Percentiles rank a stretch among this genome's conserved stretches.
Evolutionary conservation across 2,797 vertebrate species (phyloP).

Genomic region (Remorina albescens): DNA sequence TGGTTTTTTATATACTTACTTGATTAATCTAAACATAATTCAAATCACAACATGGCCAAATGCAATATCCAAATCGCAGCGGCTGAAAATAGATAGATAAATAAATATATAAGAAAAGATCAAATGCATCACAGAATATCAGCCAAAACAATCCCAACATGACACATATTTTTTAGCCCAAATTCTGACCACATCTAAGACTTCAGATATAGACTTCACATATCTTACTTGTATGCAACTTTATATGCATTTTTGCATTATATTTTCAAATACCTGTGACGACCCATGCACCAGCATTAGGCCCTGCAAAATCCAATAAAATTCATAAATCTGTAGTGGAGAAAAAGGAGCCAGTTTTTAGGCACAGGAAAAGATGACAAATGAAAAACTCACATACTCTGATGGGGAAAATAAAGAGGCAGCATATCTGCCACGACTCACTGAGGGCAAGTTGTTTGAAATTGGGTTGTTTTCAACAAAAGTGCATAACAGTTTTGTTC

Average conservation of each 20-base stretch:
- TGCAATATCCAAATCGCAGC: no score
- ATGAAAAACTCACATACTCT: constrained; percentile 13
- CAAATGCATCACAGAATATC: no score
- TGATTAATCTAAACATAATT: no score
- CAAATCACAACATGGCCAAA: no score
- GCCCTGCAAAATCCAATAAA: constrained; percentile 8
- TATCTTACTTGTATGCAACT: no score
- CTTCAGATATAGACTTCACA: neutral
- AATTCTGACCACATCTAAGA: neutral
- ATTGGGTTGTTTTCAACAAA: constrained; percentile 11
- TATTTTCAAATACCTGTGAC: constrained; percentile 15
- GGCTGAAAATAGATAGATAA: no score
- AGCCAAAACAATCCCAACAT: no score
- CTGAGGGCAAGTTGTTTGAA: constrained; percentile 44
- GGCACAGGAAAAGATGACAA: constrained; percentile 13
- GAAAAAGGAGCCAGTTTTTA: constrained; percentile 13
- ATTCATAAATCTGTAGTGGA: constrained; percentile 24
- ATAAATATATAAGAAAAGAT: no score
- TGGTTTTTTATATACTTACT: neutral
- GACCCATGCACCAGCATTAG: constrained; percentile 13
- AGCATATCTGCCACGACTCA: constrained; percentile 43
- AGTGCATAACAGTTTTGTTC: neutral
- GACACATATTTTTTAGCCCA: no score
- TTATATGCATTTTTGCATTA: no score
- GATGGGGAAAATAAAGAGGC: constrained; percentile 44